Base-by-base conservation (phyloP, 2,888 invertebrate species). In the Laspeyria flexula region DNA sequence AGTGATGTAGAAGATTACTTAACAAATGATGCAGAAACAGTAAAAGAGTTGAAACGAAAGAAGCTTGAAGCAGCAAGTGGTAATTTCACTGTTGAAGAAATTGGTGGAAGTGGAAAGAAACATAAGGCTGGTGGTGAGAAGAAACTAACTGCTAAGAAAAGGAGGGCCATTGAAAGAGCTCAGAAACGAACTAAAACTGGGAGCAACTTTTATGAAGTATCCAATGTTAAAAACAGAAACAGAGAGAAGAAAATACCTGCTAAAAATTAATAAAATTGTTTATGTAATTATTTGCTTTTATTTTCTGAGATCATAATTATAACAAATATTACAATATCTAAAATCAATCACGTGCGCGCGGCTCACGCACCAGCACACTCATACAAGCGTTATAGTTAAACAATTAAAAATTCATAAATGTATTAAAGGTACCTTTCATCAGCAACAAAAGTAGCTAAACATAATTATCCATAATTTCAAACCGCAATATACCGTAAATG, bases 191-290 rank as follows among this genome's bases (percentile, higher is more conserved):
- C 95, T 79, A 97, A 96, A 79, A 95, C 96, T 53, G 97, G 97
- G 67, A 97, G 96, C 82, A 96, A 97, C 86, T 97, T 97, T 81
- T 97, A 97, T 84, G 97, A 97, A 93, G 95, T 96, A 23, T 93
- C 96, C 7, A 97, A 98, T 92, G 97, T 97, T 43, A 97, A 97
- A 83, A 97, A 97, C 85, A 95, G 95, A 66, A 97, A 96, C 87
- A 94, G 96, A 60, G 94, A 94, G 79, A 95, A 95, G 78, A 96
- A 94, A 71, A 93, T 86, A 68, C 68, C 70, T 62, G 45, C 56
- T n/a, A 79, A 61, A 69, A 49, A 56, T 45, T 16, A 55, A 15
- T 44, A 43, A 49, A 42, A 40, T 27, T 25, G 1, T 6, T 25
- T 25, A 4, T 25, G 3, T 25, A 6, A 25, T 7, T 6, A 3